phyloP scores from a whole-genome alignment of 2,113 vertebrate genomes.

The Lutjanus erythropterus region DNA sequence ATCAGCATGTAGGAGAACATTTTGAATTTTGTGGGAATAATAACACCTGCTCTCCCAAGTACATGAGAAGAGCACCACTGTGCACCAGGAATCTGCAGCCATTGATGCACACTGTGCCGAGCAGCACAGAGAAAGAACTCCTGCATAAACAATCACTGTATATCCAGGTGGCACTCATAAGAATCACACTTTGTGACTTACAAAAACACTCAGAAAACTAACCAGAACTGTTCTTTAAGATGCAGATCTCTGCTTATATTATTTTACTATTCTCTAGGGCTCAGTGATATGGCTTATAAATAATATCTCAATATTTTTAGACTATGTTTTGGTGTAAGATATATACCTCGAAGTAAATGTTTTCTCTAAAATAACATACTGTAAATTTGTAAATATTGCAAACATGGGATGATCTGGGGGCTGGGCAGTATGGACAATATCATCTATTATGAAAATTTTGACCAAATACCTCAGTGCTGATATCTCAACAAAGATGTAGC shows the following conservation, averaged over 20 bases:
- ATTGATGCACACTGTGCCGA: constrained; percentile 1
- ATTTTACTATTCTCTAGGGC: too few relatives aligned
- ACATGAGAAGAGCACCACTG: constrained; percentile 8
- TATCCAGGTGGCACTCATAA: constrained; percentile 2
- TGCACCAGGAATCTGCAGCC: constrained; percentile 3
- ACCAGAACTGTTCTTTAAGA: not conserved
- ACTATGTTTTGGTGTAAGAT: too few relatives aligned
- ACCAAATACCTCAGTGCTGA: too few relatives aligned
- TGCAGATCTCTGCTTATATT: not conserved
- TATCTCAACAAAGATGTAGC: too few relatives aligned
- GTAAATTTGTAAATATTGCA: too few relatives aligned
- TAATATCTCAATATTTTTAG: too few relatives aligned
- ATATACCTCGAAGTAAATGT: too few relatives aligned
- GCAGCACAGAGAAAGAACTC: constrained; percentile 13
- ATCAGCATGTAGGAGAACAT: not conserved
- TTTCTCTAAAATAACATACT: too few relatives aligned
- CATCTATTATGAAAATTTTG: too few relatives aligned
- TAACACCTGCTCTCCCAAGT: constrained; percentile 1
- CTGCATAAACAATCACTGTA: constrained; percentile 23
- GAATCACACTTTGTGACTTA: not conserved
- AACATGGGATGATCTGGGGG: too few relatives aligned
- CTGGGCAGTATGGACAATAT: too few relatives aligned
- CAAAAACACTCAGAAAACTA: constrained; percentile 2
- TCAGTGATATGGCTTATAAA: too few relatives aligned
- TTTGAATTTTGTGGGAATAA: not conserved